Percentiles rank a stretch among this genome's conserved stretches.
Conservation (phyloP, 2,888 invertebrate species). For the Globia sparganii region DNA sequence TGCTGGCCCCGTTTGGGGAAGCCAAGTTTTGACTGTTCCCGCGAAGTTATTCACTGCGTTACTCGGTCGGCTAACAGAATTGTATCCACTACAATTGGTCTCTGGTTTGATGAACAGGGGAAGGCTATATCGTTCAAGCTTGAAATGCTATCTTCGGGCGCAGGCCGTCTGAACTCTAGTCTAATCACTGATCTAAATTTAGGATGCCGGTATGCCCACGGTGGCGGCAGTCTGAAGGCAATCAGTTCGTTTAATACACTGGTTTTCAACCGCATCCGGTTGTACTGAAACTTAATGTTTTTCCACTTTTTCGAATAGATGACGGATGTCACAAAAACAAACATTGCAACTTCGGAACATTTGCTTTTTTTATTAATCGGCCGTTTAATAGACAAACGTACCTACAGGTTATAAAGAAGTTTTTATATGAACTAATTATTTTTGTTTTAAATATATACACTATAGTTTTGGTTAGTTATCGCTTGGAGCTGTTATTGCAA, state of each 20-base stretch:
- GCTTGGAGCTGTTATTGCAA: conserved; percentile 48
- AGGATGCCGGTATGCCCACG: conserved; percentile 2
- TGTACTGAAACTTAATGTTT: not conserved
- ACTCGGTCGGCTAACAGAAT: not conserved
- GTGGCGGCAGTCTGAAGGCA: conserved; percentile 7
- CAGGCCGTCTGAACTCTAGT: conserved; percentile 4
- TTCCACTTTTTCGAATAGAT: conserved; percentile 5
- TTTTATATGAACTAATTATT: conserved; percentile 12
- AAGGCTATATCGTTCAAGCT: not conserved
- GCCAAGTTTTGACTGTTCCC: not conserved
- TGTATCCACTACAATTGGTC: conserved; percentile 18
- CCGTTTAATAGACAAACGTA: conserved; percentile 24
- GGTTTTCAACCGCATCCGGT: conserved; percentile 32
- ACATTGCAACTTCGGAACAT: conserved; percentile 33
- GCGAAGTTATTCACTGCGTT: conserved; percentile 39
- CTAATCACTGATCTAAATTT: conserved; percentile 14
- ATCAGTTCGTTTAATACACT: conserved; percentile 23
- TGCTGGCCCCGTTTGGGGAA: conserved; percentile 13
- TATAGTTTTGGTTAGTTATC: conserved; percentile 47
- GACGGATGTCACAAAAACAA: conserved; percentile 53
- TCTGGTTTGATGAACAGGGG: conserved; percentile 30
- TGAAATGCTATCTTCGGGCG: conserved; percentile 31
- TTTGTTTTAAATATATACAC: not conserved
- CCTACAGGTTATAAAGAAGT: conserved; percentile 12
- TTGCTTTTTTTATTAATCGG: conserved; percentile 29